Conservation (phyloP, 1,140 invertebrate genomes). For the Diorhabda elongata region DNA sequence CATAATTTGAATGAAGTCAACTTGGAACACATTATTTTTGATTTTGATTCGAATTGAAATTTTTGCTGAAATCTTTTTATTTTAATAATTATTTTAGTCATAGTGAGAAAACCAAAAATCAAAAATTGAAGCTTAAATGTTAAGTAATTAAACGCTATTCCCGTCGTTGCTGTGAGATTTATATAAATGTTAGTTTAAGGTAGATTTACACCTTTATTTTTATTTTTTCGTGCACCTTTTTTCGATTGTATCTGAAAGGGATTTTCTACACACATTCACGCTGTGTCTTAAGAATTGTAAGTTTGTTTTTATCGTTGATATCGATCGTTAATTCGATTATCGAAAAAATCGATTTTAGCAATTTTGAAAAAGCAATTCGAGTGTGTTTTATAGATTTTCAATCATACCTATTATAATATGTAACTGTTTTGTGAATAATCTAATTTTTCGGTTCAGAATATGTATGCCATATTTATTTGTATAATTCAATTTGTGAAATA, state of each 20-base stretch:
- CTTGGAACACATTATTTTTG: too few species aligned
- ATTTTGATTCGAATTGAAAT: not conserved
- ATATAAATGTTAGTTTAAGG: conserved; percentile 13
- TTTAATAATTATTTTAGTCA: not conserved
- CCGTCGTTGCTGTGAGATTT: conserved; percentile 22
- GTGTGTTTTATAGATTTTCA: conserved; percentile 13
- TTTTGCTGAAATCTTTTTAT: not conserved
- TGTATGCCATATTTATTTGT: conserved; percentile 31
- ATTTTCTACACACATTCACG: conserved; percentile 34
- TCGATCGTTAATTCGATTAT: not conserved
- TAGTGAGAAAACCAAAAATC: conserved; percentile 4
- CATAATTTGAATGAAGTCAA: too few species aligned
- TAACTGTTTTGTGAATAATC: conserved; percentile 8
- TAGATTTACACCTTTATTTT: conserved; percentile 27
- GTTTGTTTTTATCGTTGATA: not conserved
- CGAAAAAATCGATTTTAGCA: conserved; percentile 17
- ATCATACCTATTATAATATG: conserved; percentile 1
- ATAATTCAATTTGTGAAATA: conserved; percentile 19
- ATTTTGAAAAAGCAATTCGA: conserved; percentile 30
- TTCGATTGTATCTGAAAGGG: conserved; percentile 20
- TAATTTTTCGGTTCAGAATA: conserved; percentile 9
- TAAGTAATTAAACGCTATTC: conserved; percentile 1
- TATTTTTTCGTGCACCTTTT: conserved; percentile 30
- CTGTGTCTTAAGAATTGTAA: conserved; percentile 33
- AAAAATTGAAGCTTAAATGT: not conserved